Evolutionary conservation across 1,140 invertebrate species (phyloP).

Genomic region (Papilio helenus): DNA sequence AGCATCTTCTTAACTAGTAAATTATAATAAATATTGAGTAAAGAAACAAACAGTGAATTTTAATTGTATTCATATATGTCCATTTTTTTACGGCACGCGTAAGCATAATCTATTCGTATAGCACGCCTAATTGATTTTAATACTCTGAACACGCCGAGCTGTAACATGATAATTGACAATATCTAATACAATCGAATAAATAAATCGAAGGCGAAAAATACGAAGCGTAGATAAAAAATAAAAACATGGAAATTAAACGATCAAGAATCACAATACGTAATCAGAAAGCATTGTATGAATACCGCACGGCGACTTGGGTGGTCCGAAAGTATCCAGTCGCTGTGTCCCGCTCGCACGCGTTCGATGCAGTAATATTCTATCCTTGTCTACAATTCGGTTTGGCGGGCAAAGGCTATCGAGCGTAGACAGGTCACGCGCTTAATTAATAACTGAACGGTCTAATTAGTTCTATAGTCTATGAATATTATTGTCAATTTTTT

Average conservation of each 20-base stretch:
- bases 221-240: constrained; percentile 46
- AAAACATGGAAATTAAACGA: constrained; percentile 48
- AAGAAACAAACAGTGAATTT: background rate
- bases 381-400: constrained; percentile 42
- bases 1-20: no score
- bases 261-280: constrained; percentile 57
- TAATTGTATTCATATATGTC: background rate
- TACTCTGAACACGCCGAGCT: background rate
- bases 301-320: constrained; percentile 67
- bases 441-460: constrained; percentile 31
- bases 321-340: constrained; percentile 50
- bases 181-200: constrained; percentile 41
- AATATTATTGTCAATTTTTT: background rate
- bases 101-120: constrained; percentile 7
- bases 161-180: constrained; percentile 40
- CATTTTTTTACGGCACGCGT: background rate
- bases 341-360: constrained; percentile 46
- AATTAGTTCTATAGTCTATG: constrained; percentile 10
- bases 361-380: constrained; percentile 38
- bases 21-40: background rate
- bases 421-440: constrained; percentile 41
- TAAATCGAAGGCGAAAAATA: constrained; percentile 42
- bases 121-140: constrained; percentile 27
- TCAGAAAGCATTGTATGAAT: constrained; percentile 49
- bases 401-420: constrained; percentile 58